phyloP scores from a whole-genome alignment of 2,888 invertebrate genomes.

The Arenicola marina region DNA sequence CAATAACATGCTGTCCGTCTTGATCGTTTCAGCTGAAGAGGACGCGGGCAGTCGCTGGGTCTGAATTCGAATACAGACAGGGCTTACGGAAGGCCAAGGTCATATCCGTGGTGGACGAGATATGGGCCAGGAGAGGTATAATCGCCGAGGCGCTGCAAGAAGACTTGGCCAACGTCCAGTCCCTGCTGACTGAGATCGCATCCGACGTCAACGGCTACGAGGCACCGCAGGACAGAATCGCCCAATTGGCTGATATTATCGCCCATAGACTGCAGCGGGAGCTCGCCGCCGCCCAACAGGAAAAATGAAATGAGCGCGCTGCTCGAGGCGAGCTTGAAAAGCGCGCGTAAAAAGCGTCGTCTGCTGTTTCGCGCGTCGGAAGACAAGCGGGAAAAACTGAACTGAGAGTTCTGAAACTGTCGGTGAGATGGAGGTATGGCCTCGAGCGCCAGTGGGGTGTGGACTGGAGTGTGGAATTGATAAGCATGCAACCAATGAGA shows the following conservation, averaged over 20 bases:
- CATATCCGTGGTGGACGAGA: background rate
- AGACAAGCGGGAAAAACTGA: too few relatives aligned
- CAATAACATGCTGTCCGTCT: too few relatives aligned
- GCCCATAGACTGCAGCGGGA: background rate
- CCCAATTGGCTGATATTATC: background rate
- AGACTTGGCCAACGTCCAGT: background rate
- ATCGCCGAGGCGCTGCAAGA: background rate
- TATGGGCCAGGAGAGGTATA: background rate
- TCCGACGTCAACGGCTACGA: background rate
- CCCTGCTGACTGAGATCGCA: background rate
- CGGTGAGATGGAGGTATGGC: too few relatives aligned
- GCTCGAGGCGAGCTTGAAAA: too few relatives aligned
- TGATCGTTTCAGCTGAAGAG: conserved; percentile 4
- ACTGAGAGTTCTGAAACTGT: too few relatives aligned
- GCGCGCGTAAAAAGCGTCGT: too few relatives aligned
- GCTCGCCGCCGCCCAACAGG: too few relatives aligned
- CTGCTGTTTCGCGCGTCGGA: too few relatives aligned
- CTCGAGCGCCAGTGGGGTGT: too few relatives aligned
- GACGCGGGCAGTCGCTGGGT: background rate
- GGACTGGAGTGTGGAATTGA: too few relatives aligned
- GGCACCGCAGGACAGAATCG: background rate
- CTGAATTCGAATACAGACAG: conserved; percentile 1
- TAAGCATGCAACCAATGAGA: too few relatives aligned
- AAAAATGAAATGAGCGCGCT: too few relatives aligned
- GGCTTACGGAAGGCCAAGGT: background rate